Evolutionary conservation across 1,140 invertebrate genomes (phyloP).

Genomic region (Heliothis virescens): DNA sequence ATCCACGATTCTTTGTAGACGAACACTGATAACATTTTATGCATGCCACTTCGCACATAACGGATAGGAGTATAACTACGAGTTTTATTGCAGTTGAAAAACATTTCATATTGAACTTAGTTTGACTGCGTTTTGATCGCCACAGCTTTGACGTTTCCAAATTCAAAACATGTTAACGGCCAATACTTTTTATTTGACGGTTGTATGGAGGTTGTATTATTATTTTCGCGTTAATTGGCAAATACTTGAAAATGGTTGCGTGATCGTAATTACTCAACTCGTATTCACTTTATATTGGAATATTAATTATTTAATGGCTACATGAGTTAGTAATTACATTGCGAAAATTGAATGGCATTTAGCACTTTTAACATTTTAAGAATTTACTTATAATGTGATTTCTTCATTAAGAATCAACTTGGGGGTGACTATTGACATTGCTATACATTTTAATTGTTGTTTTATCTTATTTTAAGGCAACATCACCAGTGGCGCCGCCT

Average conservation of each 20-base stretch:
- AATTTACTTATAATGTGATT: too few species aligned
- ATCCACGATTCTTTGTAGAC: conserved; percentile 60
- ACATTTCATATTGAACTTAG: conserved; percentile 36
- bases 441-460: neutral
- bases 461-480: conserved; percentile 73
- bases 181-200: neutral
- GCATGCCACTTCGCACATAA: conserved; percentile 48
- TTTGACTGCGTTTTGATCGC: neutral
- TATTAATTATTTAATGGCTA: too few species aligned
- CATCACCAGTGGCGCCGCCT: conserved; percentile 87
- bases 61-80: conserved; percentile 49
- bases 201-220: too few species aligned
- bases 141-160: conserved; percentile 29
- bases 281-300: too few species aligned
- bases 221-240: too few species aligned
- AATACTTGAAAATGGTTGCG: too few species aligned
- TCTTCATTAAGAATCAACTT: too few species aligned
- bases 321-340: too few species aligned
- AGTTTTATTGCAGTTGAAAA: conserved; percentile 22
- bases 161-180: conserved; percentile 11
- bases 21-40: conserved; percentile 79
- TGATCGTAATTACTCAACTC: too few species aligned
- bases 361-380: too few species aligned
- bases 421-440: too few species aligned
- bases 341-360: too few species aligned